Evolutionary conservation across 53 echinoderm and acorn worm genomes (phyloP).

Genomic region (Antedon mediterranea): DNA sequence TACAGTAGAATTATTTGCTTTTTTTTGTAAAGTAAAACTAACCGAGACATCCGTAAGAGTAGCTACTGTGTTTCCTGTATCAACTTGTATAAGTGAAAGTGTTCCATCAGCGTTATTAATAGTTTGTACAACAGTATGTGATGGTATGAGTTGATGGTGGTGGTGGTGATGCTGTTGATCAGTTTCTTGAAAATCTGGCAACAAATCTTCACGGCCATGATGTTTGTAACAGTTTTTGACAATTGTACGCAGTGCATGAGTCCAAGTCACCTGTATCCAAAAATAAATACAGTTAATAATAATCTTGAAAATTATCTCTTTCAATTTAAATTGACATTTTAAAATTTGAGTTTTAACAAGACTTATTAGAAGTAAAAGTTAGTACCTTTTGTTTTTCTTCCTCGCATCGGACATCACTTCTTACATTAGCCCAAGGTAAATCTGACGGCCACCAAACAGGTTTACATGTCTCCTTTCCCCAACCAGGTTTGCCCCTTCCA

Average conservation of each 20-base stretch:
- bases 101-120: conserved; percentile 94
- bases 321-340: no score
- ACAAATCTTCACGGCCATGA: conserved; percentile 78
- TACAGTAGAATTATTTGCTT: no score
- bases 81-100: conserved; percentile 87
- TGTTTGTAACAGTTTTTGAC: conserved; percentile 99
- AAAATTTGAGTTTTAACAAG: no score
- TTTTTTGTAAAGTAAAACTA: no score
- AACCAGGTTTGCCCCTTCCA: conserved; percentile 88
- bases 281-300: no score
- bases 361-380: no score
- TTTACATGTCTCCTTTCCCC: conserved; percentile 95
- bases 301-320: not conserved
- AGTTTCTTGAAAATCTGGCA: conserved; percentile 65
- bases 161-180: conserved; percentile 33
- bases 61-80: conserved; percentile 80
- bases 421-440: conserved; percentile 94
- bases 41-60: conserved; percentile 81
- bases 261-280: conserved; percentile 81
- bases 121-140: conserved; percentile 90
- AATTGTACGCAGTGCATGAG: conserved; percentile 88
- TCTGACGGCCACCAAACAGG: conserved; percentile 99
- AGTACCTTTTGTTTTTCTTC: conserved; percentile 91
- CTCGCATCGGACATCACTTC: conserved; percentile 83
- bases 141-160: conserved; percentile 46